Evolutionary conservation across 2,113 vertebrate species (phyloP), one percentile per base, ranked within the genome.

Genomic region (Sisor rabdophorus): DNA sequence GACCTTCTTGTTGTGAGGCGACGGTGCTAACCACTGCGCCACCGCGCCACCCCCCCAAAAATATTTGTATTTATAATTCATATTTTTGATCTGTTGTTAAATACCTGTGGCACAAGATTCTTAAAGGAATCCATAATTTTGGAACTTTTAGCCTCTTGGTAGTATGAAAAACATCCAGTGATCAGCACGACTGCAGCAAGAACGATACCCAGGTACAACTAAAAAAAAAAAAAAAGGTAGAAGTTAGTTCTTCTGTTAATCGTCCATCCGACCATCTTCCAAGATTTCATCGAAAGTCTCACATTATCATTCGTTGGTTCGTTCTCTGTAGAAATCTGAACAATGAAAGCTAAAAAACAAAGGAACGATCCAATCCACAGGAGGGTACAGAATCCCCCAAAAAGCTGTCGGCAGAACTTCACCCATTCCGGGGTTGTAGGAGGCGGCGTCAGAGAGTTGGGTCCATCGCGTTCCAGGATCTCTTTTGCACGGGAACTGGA

Each of bases 61-160:
- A 50, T 28, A 8, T 50, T 11, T 40, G 32, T 2, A 70, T 48
- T 50, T 17, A 0, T 0, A 78, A 15, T 44, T 28, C 4, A n/a
- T n/a, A 40, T 40, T 28, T 71, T n/a, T 1, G 20, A 4, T 64
- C n/a, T 61, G 3, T 11, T 4, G 32, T 22, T 32, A n/a, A 80
- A 20, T 90, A 98, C 97, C 94, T 99, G 97, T 79, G 96, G 96
- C 59, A 98, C 94, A 91, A 99, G 91, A 87, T 98, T 99, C 86
- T 95, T 98, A 91, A 98, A 98, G 74, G 96, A 98, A 64, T 98
- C 97, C 95, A 99, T 99, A 87, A 99, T 99, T 87, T 95, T 98
- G 8, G 97, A 99, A 85, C 97, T 99, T 87, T 99, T 99, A 28
- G 96, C 95, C 86, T 99, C 97, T 93, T 99, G 97, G 82, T 98